Base-by-base conservation (phyloP, 2,113 vertebrate genomes). In the Gila orcuttii region DNA sequence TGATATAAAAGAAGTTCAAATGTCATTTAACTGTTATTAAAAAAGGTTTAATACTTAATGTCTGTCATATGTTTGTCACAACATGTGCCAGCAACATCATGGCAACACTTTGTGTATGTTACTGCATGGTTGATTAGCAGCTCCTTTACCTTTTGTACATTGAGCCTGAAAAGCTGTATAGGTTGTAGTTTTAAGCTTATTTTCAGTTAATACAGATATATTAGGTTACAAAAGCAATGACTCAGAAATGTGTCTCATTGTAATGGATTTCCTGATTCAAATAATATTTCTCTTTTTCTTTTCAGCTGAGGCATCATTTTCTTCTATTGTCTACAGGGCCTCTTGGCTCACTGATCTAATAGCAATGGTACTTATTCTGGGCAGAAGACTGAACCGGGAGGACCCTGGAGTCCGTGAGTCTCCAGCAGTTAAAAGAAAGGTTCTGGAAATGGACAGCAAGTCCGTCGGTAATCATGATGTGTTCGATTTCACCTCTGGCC, bases 301-400 rank as follows among this genome's bases (percentile, higher is more conserved):
- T 75, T 81, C 60, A 76, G 55, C 78, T 81, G 62, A 42, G 3
- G 13, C 19, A 8, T 28, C 62, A 33, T 39, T 75, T 39, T 17
- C 31, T 59, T 39, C 39, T 76, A 4, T 73, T 84, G 45, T 80
- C 12, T 25, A 62, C 64, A 59, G 39, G 64, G 82, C 82, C 78
- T 75, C 23, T 25, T 79, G 87, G 78, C 78, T 88, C 50, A 81
- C 23, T 64, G 55, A 5, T 62, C 71, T 86, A 59, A 74, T 88
- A 95, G 96, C 95, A 95, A 99, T 99, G 98, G 98, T 99, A 94
- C 95, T 99, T 95, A 99, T 99, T 93, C 86, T 99, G 93, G 97
- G 98, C 89, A 96, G 98, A 91, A 95, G 98, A 93, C 90, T 98
- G 92, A 98, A 95, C 94, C 97, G 97, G 94, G 97, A 97, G 94